Conservation (phyloP, 23 tunicate species). For the Styela plicata region DNA sequence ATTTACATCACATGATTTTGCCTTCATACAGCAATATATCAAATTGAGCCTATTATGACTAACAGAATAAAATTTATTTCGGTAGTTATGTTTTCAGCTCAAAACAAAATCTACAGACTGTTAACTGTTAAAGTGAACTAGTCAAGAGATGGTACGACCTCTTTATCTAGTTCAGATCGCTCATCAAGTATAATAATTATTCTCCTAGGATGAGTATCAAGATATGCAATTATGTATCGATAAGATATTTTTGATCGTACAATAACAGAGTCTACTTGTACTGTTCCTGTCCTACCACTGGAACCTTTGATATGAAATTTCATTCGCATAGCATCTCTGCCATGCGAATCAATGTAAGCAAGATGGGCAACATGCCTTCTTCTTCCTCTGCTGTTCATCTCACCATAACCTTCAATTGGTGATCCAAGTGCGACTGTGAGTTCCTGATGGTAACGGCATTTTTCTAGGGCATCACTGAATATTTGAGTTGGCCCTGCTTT, state of each 20-base stretch:
- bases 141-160: neutral
- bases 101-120: no score
- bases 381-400: slow-evolving; percentile 26
- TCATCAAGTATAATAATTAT: slow-evolving; percentile 23
- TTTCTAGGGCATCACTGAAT: slow-evolving; percentile 21
- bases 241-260: slow-evolving; percentile 15
- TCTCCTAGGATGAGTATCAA: slow-evolving; percentile 20
- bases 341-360: slow-evolving; percentile 21
- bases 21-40: no score
- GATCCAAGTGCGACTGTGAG: slow-evolving; percentile 21
- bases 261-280: slow-evolving; percentile 29
- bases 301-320: slow-evolving; percentile 32
- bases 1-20: no score
- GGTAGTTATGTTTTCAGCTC: no score
- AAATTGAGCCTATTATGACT: no score
- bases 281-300: slow-evolving; percentile 25
- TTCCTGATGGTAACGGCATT: slow-evolving; percentile 4
- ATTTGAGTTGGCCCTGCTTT: slow-evolving; percentile 27
- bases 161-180: slow-evolving; percentile 11
- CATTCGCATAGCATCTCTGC: slow-evolving; percentile 32
- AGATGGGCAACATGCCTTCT: slow-evolving; percentile 27
- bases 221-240: slow-evolving; percentile 25
- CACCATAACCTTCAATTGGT: slow-evolving; percentile 32
- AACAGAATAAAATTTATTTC: no score
- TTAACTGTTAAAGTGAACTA: no score